Evolutionary conservation across 2,797 vertebrate species (phyloP).

Genomic region (Pitangus sulphuratus): DNA sequence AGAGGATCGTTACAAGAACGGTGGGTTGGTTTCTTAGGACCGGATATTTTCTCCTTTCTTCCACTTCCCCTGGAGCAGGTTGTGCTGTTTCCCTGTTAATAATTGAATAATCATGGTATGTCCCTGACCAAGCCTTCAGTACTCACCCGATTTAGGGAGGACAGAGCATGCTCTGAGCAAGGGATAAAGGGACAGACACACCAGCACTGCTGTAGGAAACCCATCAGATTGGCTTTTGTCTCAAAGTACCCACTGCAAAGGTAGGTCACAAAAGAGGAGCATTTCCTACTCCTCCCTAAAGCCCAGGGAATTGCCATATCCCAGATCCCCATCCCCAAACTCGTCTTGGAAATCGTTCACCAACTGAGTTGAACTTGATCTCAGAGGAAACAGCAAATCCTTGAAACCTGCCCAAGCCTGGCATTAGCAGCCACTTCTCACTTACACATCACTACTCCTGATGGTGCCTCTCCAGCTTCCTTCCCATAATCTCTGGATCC

Average conservation of each 20-base stretch:
- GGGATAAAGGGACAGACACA: not conserved
- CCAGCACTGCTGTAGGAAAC: not conserved
- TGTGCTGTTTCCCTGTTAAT: not conserved
- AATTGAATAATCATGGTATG: fast-evolving
- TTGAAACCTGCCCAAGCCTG: not conserved
- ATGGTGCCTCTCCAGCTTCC: not conserved
- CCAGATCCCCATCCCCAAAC: not conserved
- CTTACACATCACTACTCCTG: not conserved
- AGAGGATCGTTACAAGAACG: not conserved
- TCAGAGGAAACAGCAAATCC: not conserved
- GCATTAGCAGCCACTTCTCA: not conserved
- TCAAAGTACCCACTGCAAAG: not conserved
- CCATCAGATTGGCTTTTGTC: not conserved
- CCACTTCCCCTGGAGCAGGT: not conserved
- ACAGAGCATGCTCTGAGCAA: not conserved
- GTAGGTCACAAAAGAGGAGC: not conserved
- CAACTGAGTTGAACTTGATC: not conserved
- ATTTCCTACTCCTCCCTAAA: not conserved
- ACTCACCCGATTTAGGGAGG: not conserved
- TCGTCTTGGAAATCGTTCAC: not conserved
- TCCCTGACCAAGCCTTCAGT: not conserved
- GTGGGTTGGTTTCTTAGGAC: not conserved
- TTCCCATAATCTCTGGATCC: not conserved
- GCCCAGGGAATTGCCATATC: not conserved
- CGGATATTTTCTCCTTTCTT: not conserved